A percentile compares a stretch with the other conserved stretches of the same genome.
phyloP scores from a whole-genome alignment of 1,140 invertebrate genomes.

The Aleiodes sp. region DNA sequence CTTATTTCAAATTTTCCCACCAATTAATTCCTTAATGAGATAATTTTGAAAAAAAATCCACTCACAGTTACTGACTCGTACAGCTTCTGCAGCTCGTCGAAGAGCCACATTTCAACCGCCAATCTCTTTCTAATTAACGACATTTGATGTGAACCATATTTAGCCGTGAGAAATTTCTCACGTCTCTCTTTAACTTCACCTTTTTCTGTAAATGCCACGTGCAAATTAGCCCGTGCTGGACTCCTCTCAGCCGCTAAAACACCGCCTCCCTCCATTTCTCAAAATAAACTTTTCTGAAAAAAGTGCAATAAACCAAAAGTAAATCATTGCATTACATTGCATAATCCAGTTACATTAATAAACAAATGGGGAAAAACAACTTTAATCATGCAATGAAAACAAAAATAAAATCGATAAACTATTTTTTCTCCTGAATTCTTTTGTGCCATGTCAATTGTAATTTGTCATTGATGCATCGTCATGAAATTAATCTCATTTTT shows the following conservation, averaged over 20 bases:
- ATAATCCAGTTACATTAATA: not conserved
- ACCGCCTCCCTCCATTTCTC: conserved; percentile 59
- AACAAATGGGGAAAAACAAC: too few relatives aligned
- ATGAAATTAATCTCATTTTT: too few relatives aligned
- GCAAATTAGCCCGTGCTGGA: conserved; percentile 80
- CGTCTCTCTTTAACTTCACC: conserved; percentile 85
- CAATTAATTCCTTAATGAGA: conserved; percentile 6
- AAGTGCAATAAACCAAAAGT: not conserved
- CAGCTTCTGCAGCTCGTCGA: conserved; percentile 91
- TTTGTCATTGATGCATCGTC: too few relatives aligned
- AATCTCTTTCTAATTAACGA: conserved; percentile 92
- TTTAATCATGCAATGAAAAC: too few relatives aligned
- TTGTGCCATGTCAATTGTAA: too few relatives aligned
- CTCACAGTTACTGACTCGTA: conserved; percentile 84
- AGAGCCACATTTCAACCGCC: conserved; percentile 97
- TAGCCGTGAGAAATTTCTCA: conserved; percentile 95
- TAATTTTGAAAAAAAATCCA: conserved; percentile 38
- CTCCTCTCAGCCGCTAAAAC: conserved; percentile 72
- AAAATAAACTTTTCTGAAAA: conserved; percentile 4
- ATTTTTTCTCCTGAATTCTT: too few relatives aligned
- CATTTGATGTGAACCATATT: conserved; percentile 97
- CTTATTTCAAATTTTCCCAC: not conserved
- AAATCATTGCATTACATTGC: not conserved
- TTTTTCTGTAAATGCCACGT: conserved; percentile 89
- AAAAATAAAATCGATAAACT: too few relatives aligned